These are phyloP conservation scores for Seira musarum DNA, from an alignment of 2,888 invertebrate genomes.

Conservation along the genomic window DNA sequence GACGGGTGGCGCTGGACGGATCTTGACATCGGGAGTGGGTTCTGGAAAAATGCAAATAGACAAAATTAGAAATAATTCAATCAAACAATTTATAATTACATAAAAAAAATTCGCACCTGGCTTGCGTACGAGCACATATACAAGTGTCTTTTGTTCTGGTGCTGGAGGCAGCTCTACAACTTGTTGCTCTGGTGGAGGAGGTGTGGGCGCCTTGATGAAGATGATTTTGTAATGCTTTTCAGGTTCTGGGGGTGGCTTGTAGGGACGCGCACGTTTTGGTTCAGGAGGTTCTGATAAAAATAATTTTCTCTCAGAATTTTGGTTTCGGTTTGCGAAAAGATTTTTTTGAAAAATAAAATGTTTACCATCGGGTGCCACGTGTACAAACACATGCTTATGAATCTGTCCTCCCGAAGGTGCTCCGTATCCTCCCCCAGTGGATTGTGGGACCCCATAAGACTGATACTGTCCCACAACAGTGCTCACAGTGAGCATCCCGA, in stretches of 20 bases:
- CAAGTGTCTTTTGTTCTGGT: slow-evolving; percentile 87
- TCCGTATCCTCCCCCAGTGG: slow-evolving; percentile 38
- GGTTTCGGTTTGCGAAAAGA: too few species aligned
- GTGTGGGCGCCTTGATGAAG: slow-evolving; percentile 58
- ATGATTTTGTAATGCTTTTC: slow-evolving; percentile 66
- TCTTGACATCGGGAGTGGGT: slow-evolving; percentile 84
- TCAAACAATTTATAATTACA: slow-evolving; percentile 5
- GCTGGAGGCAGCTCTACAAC: slow-evolving; percentile 74
- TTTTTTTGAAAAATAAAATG: background rate
- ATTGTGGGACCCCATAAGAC: slow-evolving; percentile 36
- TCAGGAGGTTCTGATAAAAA: slow-evolving; percentile 47
- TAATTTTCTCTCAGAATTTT: too few species aligned
- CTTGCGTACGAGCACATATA: slow-evolving; percentile 90
- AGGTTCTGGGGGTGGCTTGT: slow-evolving; percentile 61
- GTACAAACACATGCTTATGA: slow-evolving; percentile 58
- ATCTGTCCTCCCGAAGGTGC: slow-evolving; percentile 35
- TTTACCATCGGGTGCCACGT: slow-evolving; percentile 53
- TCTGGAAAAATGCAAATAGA: slow-evolving; percentile 72
- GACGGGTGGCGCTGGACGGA: slow-evolving; percentile 84
- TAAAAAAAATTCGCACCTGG: slow-evolving; percentile 73
- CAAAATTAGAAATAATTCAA: too few species aligned
- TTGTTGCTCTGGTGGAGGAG: slow-evolving; percentile 52
- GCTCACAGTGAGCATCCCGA: slow-evolving; percentile 28
- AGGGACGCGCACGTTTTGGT: slow-evolving; percentile 46
- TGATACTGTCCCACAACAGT: slow-evolving; percentile 28